Base-by-base conservation (phyloP, 2,888 invertebrate genomes). In the Athripsodes cinereus region DNA sequence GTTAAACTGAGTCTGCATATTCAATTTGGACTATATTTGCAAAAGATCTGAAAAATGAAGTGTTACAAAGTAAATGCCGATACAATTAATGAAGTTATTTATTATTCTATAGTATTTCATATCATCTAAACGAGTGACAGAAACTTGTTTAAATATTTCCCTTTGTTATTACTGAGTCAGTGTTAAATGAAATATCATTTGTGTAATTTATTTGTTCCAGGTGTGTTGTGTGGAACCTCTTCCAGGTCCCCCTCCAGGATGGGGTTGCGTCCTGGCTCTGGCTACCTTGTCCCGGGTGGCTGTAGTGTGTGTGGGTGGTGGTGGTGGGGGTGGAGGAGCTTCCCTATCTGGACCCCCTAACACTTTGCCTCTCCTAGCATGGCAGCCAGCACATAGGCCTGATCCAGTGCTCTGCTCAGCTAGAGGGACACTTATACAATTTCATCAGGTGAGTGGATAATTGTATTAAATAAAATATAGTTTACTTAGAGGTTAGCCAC, bases 401-500 rank as follows among this genome's bases (percentile, higher is more conserved):
- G 92, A 91, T 70, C 93, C 95, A 13, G 88, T 96, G 8, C 78
- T 97, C 57, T 92, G 96, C 0, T 92, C 95, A 70, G 96, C 90
- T 0, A 81, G 97, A 52, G 90, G 92, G 53, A 85, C 82, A 64
- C 85, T 85, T 49, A 76, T 98, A 52, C 88, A 90, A 71, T 96
- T 96, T 79, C 90, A 92, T 67, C 89, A 94, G 72, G 86, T 88
- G 13, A n/a, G n/a, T n/a, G n/a, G n/a, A n/a, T n/a, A n/a, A n/a
- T n/a, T n/a, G n/a, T n/a, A n/a, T n/a, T n/a, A n/a, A n/a, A n/a
- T n/a, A n/a, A n/a, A n/a, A n/a, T n/a, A n/a, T n/a, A n/a, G n/a
- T n/a, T n/a, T n/a, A n/a, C n/a, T n/a, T n/a, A n/a, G n/a, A n/a
- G n/a, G n/a, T n/a, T n/a, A n/a, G n/a, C n/a, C n/a, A n/a, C n/a